Percentiles rank a stretch among this genome's conserved stretches.
phyloP scores from a whole-genome alignment of 2,888 invertebrate species.

The Icerya purchasi region DNA sequence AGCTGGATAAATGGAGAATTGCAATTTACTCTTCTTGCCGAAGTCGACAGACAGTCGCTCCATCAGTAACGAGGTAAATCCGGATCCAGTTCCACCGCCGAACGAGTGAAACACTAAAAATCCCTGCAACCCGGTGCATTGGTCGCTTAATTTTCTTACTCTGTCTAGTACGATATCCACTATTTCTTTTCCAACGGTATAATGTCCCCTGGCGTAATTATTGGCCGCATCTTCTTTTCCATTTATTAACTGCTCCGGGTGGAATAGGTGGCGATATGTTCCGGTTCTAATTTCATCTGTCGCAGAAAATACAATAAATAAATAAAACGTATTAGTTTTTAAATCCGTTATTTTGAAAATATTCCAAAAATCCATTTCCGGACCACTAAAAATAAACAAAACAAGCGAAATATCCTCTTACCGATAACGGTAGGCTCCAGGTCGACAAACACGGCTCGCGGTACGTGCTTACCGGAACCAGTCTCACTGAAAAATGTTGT shows the following conservation, averaged over 20 bases:
- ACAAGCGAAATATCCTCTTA: conserved; percentile 17
- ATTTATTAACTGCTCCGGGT: conserved; percentile 45
- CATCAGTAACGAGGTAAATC: conserved; percentile 42
- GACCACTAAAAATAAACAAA: not conserved
- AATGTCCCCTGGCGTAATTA: conserved; percentile 45
- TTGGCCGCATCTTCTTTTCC: conserved; percentile 48
- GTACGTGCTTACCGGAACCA: conserved; percentile 37
- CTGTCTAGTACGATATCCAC: conserved; percentile 34
- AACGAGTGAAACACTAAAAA: conserved; percentile 43
- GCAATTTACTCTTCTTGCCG: conserved; percentile 40
- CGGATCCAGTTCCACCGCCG: conserved; percentile 38
- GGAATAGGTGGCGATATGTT: conserved; percentile 44
- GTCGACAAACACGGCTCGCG: conserved; percentile 36
- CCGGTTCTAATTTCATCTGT: conserved; percentile 74
- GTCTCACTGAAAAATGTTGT: conserved; percentile 32
- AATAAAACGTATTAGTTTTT: too few species aligned
- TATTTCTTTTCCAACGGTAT: conserved; percentile 39
- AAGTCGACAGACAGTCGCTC: conserved; percentile 42
- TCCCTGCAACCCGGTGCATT: conserved; percentile 35
- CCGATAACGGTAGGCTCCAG: conserved; percentile 39
- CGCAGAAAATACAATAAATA: too few species aligned
- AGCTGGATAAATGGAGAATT: conserved; percentile 43
- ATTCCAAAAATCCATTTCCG: not conserved
- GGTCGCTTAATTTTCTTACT: conserved; percentile 33
- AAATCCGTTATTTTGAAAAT: too few species aligned